Percentiles rank a stretch among this genome's conserved stretches.
phyloP scores from a whole-genome alignment of 1,140 invertebrate species.

The Nasonia longicornis region DNA sequence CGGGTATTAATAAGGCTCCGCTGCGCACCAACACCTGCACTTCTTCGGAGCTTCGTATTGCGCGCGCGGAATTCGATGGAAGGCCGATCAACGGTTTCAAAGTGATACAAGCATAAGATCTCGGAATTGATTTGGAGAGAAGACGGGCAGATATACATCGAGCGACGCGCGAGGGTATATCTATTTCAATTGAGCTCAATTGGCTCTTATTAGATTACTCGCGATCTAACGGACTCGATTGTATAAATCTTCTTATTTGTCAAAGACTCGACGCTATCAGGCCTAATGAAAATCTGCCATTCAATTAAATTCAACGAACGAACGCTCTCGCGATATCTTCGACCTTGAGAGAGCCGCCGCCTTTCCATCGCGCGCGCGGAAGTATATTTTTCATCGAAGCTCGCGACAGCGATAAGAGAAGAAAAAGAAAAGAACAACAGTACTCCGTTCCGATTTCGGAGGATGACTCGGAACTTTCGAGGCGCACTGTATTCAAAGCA shows the following conservation, averaged over 20 bases:
- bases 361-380: too few relatives aligned
- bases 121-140: background rate
- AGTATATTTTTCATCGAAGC: background rate
- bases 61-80: background rate
- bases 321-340: too few relatives aligned
- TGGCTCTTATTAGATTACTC: background rate
- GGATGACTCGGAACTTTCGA: slow-evolving; percentile 18
- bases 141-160: background rate
- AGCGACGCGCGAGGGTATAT: background rate
- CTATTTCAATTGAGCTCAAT: background rate
- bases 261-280: background rate
- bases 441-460: background rate
- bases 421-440: background rate
- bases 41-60: background rate
- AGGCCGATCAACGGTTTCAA: background rate
- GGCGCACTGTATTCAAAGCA: slow-evolving; percentile 36
- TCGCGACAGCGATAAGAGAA: background rate
- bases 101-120: background rate
- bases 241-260: slow-evolving; percentile 1
- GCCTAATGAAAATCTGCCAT: background rate
- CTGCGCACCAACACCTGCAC: slow-evolving; percentile 38
- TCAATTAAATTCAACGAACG: background rate
- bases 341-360: background rate
- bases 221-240: background rate
- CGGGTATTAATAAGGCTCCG: slow-evolving; percentile 63